Evolutionary conservation across 53 echinoderm and acorn worm genomes (phyloP).

Genomic region (Arbacia lixula): DNA sequence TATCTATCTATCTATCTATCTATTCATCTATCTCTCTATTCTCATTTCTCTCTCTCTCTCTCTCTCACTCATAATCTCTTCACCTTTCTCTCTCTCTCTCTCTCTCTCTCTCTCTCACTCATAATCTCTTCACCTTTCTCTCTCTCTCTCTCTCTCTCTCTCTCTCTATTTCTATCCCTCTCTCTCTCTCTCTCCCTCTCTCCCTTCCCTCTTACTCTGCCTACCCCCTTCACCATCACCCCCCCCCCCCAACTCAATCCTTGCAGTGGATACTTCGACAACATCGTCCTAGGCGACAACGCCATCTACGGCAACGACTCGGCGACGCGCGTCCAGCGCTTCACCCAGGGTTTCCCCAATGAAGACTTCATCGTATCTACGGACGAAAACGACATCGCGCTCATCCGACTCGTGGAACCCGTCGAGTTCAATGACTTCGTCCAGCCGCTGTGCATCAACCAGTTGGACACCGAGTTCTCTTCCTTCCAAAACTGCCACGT

Average conservation of each 20-base stretch:
- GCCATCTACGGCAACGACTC: neutral
- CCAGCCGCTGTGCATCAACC: slow-evolving; percentile 44
- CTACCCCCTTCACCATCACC: neutral
- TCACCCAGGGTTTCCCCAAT: slow-evolving; percentile 5
- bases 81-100: too few relatives aligned
- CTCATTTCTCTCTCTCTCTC: too few relatives aligned
- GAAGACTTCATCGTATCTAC: slow-evolving; percentile 9
- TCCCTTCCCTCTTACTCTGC: neutral
- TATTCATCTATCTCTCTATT: too few relatives aligned
- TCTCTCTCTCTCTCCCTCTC: neutral
- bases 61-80: too few relatives aligned
- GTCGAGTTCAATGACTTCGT: slow-evolving; percentile 41
- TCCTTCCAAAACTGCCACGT: slow-evolving; percentile 22
- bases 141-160: neutral
- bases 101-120: too few relatives aligned
- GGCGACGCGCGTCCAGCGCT: neutral
- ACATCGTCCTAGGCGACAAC: slow-evolving; percentile 33
- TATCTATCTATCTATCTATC: too few relatives aligned
- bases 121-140: too few relatives aligned
- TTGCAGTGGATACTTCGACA: slow-evolving; percentile 36
- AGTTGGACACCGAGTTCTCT: slow-evolving; percentile 8
- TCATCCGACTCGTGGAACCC: slow-evolving; percentile 5
- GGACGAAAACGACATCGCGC: slow-evolving; percentile 51
- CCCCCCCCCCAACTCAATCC: neutral
- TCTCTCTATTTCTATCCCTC: neutral